Percentiles rank a stretch among this genome's conserved stretches.
phyloP scores from a whole-genome alignment of 1,140 invertebrate genomes.

The Branchinecta lynchi region DNA sequence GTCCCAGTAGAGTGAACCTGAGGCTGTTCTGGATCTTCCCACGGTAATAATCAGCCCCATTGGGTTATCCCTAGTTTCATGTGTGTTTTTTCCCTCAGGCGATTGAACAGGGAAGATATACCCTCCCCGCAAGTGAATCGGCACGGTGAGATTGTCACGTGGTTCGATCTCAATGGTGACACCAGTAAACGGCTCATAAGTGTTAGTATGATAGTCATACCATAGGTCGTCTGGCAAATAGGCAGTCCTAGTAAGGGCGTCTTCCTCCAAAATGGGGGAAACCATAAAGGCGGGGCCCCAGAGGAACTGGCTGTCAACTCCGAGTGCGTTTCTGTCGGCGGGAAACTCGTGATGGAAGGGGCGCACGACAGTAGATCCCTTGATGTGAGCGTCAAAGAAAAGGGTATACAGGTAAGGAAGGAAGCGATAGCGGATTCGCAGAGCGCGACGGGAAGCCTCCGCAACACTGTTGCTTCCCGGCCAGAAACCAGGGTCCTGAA shows the following conservation, averaged over 20 bases:
- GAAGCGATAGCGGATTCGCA: slow-evolving; percentile 32
- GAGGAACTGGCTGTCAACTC: slow-evolving; percentile 27
- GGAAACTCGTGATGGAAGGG: slow-evolving; percentile 33
- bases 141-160: slow-evolving; percentile 40
- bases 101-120: slow-evolving; percentile 50
- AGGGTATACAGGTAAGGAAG: slow-evolving; percentile 36
- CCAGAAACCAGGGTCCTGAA: slow-evolving; percentile 29
- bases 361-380: slow-evolving; percentile 31
- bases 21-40: not conserved
- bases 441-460: slow-evolving; percentile 26
- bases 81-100: slow-evolving; percentile 44
- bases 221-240: slow-evolving; percentile 32
- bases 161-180: slow-evolving; percentile 37
- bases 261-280: slow-evolving; percentile 25
- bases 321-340: slow-evolving; percentile 23
- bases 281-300: slow-evolving; percentile 27
- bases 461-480: slow-evolving; percentile 24
- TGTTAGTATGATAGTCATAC: slow-evolving; percentile 32
- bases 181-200: not conserved
- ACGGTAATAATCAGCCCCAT: slow-evolving; percentile 23
- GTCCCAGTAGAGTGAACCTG: slow-evolving; percentile 25
- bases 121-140: slow-evolving; percentile 51
- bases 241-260: slow-evolving; percentile 19
- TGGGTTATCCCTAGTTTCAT: slow-evolving; percentile 2
- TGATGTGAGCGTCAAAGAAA: slow-evolving; percentile 30